Conservation (phyloP, 37 sponge, comb jelly and placozoan genomes). For the Aphrocallistes beatrix region DNA sequence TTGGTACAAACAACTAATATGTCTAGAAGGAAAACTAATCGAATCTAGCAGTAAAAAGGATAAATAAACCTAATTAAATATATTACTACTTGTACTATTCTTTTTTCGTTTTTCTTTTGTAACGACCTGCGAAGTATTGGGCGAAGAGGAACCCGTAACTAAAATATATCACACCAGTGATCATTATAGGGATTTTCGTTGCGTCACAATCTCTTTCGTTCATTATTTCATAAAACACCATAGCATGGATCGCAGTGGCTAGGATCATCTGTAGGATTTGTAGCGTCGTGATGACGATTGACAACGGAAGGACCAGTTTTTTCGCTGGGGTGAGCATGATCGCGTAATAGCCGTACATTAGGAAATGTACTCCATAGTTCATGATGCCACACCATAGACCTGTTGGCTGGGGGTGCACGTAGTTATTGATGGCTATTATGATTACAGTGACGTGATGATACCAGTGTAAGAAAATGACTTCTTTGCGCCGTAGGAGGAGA, state of each 20-base stretch:
- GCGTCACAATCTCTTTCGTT: not conserved
- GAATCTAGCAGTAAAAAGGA: not conserved
- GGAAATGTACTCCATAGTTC: not conserved
- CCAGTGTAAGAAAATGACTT: not conserved
- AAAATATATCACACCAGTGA: not conserved
- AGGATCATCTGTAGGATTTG: not conserved
- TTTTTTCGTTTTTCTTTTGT: not conserved
- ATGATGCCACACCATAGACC: not conserved
- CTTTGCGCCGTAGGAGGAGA: not conserved
- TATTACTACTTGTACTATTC: not conserved
- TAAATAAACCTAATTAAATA: too few relatives aligned
- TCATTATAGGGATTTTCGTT: not conserved
- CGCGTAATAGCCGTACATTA: constrained; percentile 7
- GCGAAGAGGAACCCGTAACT: not conserved
- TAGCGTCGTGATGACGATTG: not conserved
- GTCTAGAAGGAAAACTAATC: not conserved
- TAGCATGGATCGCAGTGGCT: not conserved
- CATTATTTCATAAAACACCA: not conserved
- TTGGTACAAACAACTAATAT: constrained; percentile 7
- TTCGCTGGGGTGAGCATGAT: not conserved
- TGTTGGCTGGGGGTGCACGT: not conserved
- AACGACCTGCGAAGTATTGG: not conserved
- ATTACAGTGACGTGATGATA: not conserved
- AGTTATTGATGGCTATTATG: not conserved
- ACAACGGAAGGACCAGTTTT: not conserved